Conservation (phyloP, 2,888 invertebrate genomes). For the Tubulanus polymorphus region DNA sequence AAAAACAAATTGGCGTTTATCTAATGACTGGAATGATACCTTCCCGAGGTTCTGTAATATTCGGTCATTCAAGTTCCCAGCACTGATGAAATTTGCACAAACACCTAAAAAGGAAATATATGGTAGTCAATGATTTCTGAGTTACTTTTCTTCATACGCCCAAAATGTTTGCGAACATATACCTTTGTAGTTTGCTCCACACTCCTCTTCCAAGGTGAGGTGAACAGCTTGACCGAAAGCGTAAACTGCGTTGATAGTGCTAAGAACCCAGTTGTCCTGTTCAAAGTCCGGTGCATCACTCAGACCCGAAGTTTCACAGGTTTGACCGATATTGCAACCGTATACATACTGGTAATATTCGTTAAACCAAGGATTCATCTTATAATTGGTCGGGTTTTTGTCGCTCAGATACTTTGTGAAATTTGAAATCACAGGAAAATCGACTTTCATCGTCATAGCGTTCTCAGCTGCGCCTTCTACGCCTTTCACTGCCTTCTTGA, state of each 20-base stretch:
- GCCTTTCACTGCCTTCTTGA: neutral
- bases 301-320: constrained; percentile 7
- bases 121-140: constrained; percentile 5
- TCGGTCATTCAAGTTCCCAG: constrained; percentile 28
- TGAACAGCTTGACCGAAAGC: constrained; percentile 49
- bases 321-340: constrained; percentile 35
- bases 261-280: constrained; percentile 39
- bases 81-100: constrained; percentile 23
- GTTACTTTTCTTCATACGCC: too few relatives aligned
- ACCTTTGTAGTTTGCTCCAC: constrained; percentile 28
- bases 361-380: constrained; percentile 37
- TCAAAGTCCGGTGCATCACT: constrained; percentile 8
- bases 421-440: constrained; percentile 11
- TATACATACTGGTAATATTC: constrained; percentile 32
- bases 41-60: constrained; percentile 27
- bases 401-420: constrained; percentile 18
- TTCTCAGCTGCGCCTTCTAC: constrained; percentile 6
- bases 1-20: too few relatives aligned
- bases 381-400: neutral
- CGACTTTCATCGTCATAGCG: constrained; percentile 24
- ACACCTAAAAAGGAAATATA: constrained; percentile 22
- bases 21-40: constrained; percentile 28
- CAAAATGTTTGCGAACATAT: too few relatives aligned
- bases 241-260: constrained; percentile 53
- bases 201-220: constrained; percentile 36